Base-by-base conservation (phyloP, 2,113 vertebrate species). In the Gambusia affinis region DNA sequence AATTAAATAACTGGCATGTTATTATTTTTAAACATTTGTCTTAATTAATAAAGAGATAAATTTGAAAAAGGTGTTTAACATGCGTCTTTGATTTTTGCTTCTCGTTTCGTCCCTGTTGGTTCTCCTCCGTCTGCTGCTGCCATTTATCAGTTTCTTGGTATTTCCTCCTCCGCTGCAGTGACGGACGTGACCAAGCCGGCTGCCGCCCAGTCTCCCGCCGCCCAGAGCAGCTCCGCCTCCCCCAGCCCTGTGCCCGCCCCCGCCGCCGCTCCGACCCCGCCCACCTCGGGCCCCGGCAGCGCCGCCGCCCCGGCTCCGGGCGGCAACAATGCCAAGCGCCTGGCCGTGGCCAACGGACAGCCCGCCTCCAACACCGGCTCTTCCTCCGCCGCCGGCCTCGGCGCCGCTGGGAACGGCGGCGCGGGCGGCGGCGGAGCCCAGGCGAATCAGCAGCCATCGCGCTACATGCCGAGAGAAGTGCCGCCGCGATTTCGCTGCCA, bases 311-410 rank as follows among this genome's bases (percentile, higher is more conserved):
- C 96, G 92, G 96, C 96, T 93, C 98, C 97, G 96, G 97, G 97
- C 96, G 97, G 97, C 96, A 99, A 98, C 96, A 99, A 99, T 99
- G 98, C 97, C 96, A 99, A 98, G 96, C 98, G 97, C 97, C 96
- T 96, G 95, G 96, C 96, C 95, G 97, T 97, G 97, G 97, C 97
- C 95, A 99, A 98, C 96, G 98, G 98, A 97, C 98, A 98, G 94
- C 96, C 97, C 95, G 95, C 92, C 90, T 90, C 97, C 95, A 87
- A 68, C 77, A 79, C 87, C 79, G 82, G 87, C 89, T 92, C 89
- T 92, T 89, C 89, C 90, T 89, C 90, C 78, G 75, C 83, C 78
- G 30, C 82, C 66, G 61, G 85, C 82, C 66, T 89, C 64, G 67
- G 91, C 78, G 85, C 86, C 84, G 76, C 88, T 65, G 91, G 91